Evolutionary conservation across 1,140 invertebrate species (phyloP).

Genomic region (Penaeus vannamei): DNA sequence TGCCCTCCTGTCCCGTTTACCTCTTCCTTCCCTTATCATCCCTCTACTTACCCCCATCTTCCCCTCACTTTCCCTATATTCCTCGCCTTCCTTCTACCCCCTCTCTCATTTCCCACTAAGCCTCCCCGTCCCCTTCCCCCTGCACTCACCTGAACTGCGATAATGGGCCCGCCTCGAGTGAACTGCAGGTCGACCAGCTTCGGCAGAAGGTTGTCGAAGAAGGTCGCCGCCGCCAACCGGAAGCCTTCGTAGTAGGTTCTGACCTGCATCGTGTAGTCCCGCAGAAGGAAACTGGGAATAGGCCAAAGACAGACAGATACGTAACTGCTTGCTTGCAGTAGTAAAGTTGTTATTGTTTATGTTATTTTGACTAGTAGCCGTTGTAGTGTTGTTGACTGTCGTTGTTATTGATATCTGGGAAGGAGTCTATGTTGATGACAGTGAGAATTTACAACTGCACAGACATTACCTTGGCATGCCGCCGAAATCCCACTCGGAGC

Average conservation of each 20-base stretch:
- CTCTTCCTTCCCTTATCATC: no score
- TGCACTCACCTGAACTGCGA: conserved; percentile 59
- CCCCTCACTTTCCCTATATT: no score
- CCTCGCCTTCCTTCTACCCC: no score
- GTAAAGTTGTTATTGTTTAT: not conserved
- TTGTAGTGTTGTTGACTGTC: not conserved
- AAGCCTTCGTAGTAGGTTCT: conserved; percentile 72
- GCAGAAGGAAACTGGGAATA: conserved; percentile 72
- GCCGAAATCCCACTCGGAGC: conserved; percentile 73
- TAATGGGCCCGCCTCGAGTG: conserved; percentile 66
- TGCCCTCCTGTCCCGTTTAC: no score
- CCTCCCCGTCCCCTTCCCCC: not conserved
- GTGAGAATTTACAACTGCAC: not conserved
- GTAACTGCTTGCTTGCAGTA: not conserved
- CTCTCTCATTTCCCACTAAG: not conserved
- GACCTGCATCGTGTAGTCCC: conserved; percentile 73
- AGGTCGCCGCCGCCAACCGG: conserved; percentile 70
- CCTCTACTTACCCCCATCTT: no score
- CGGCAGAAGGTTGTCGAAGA: conserved; percentile 71
- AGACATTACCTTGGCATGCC: conserved; percentile 69
- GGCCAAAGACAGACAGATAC: not conserved
- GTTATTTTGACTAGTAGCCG: not conserved
- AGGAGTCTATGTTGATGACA: not conserved
- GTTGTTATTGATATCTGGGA: not conserved
- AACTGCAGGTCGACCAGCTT: conserved; percentile 71